Percentiles rank a stretch among this genome's conserved stretches.
Evolutionary conservation across 2,113 vertebrate species (phyloP).

Genomic region (Sinocyclocheilus rhinocerous): DNA sequence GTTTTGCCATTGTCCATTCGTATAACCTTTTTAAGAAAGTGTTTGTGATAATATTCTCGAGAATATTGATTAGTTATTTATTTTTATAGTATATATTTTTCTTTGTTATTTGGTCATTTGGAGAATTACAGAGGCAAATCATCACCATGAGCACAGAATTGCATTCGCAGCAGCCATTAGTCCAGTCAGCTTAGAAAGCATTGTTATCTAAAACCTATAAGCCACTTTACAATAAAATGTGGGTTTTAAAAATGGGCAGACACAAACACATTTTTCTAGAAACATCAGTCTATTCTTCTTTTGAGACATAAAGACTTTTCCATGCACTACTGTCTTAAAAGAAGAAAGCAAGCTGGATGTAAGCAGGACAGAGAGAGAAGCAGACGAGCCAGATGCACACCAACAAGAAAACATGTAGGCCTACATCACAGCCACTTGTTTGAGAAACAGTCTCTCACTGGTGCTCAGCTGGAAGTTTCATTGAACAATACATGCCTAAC

Average conservation of each 20-base stretch:
- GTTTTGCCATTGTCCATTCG: background rate
- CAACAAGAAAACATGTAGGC: background rate
- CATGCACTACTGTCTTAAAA: background rate
- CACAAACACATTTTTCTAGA: background rate
- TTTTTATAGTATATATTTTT: too few relatives aligned
- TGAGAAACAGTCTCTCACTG: background rate
- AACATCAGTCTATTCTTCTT: background rate
- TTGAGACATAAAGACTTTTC: background rate
- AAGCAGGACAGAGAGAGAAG: slow-evolving; percentile 3
- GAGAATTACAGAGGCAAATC: background rate
- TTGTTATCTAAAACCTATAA: background rate
- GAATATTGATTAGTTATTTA: too few relatives aligned
- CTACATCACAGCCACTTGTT: slow-evolving; percentile 1
- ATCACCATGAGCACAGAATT: too few relatives aligned
- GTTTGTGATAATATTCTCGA: too few relatives aligned
- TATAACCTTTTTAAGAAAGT: background rate
- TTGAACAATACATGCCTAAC: slow-evolving; percentile 1
- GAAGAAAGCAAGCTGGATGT: slow-evolving; percentile 13
- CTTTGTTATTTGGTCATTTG: background rate
- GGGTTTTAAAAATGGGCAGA: too few relatives aligned
- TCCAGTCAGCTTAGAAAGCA: background rate
- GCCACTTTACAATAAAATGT: too few relatives aligned
- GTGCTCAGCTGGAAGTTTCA: background rate
- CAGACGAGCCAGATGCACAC: background rate
- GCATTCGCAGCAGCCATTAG: background rate